phyloP scores from a whole-genome alignment of 1,140 invertebrate genomes.

The Rhagoletis zephyria region DNA sequence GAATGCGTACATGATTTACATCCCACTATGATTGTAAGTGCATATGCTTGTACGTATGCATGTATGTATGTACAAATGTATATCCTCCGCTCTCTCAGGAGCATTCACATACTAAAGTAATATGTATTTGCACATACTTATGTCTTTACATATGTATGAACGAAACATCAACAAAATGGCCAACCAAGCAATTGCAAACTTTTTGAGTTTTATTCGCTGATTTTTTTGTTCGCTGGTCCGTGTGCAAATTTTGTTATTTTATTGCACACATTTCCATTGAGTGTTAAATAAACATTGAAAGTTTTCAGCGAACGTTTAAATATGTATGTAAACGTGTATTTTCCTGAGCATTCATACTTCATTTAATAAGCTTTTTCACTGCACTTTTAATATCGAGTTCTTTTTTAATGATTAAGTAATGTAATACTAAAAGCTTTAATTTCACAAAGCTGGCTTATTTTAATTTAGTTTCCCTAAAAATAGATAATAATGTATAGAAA shows the following conservation, averaged over 20 bases:
- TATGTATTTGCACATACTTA: neutral
- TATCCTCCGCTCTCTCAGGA: neutral
- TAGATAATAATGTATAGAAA: no score
- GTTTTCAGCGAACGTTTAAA: constrained; percentile 34
- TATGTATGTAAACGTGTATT: neutral
- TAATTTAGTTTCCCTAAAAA: no score
- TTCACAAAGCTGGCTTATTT: no score
- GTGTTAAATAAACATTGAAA: constrained; percentile 38
- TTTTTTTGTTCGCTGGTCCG: neutral
- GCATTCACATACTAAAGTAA: neutral
- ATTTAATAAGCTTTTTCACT: no score
- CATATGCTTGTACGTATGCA: neutral
- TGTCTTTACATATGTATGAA: neutral
- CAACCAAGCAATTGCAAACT: constrained; percentile 31
- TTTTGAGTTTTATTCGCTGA: constrained; percentile 13
- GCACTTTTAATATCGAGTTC: no score
- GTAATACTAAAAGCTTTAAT: no score
- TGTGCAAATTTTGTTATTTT: constrained; percentile 18
- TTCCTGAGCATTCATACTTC: neutral
- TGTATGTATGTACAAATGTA: no score
- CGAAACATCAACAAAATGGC: constrained; percentile 32
- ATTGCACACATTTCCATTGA: neutral
- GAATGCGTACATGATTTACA: neutral
- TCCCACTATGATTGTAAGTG: neutral
- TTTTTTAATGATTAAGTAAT: no score